These are phyloP conservation scores for Mirounga angustirostris DNA, from an alignment of 2,113 vertebrate genomes.

Conservation along the genomic window DNA sequence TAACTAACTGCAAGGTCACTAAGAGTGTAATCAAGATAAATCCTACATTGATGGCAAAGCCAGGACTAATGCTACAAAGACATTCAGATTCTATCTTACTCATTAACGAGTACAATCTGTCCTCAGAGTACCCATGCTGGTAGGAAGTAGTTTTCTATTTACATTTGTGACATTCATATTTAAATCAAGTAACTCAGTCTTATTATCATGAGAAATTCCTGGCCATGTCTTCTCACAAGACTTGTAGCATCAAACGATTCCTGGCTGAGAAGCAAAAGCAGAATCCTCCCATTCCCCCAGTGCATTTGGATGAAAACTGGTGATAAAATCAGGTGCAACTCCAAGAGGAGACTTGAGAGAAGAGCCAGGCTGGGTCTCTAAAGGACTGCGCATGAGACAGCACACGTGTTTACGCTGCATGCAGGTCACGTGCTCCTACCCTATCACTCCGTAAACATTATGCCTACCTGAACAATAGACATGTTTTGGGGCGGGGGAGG, in stretches of 20 bases:
- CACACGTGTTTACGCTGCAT: neutral
- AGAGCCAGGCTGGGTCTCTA: neutral
- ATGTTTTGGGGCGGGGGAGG: neutral
- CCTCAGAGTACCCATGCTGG: neutral
- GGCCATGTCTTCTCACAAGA: neutral
- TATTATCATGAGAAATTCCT: neutral
- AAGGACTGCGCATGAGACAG: neutral
- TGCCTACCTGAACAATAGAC: neutral
- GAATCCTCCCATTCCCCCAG: neutral
- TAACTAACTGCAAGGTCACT: constrained; percentile 50
- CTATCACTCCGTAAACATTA: neutral
- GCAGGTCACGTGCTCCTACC: neutral
- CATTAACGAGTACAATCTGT: neutral
- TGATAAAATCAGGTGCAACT: neutral
- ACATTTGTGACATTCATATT: constrained; percentile 25
- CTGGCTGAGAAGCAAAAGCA: neutral
- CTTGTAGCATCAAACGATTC: neutral
- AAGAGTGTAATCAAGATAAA: constrained; percentile 47
- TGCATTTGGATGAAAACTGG: neutral
- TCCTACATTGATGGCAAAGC: neutral
- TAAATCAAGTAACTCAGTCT: constrained; percentile 31
- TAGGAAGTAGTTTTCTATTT: constrained; percentile 15
- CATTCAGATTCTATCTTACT: neutral
- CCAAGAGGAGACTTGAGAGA: neutral
- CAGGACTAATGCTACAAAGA: neutral